Evolutionary conservation across 1,140 invertebrate genomes (phyloP).

Genomic region (Rhopalosiphum padi): DNA sequence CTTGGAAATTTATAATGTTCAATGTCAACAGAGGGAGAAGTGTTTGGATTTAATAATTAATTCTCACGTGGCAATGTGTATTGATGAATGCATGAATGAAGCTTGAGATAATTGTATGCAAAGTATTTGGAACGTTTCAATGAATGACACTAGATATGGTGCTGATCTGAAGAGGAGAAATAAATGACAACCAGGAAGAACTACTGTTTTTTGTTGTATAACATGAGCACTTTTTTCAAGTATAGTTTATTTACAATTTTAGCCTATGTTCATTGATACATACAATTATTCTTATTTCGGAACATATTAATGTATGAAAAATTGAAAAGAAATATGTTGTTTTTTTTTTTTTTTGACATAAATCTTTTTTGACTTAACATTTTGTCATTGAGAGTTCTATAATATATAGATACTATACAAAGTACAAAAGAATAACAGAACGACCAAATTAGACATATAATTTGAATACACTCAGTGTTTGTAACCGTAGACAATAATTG

Average conservation of each 20-base stretch:
- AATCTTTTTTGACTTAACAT: neutral
- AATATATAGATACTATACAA: too few species aligned
- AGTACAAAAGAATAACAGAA: too few species aligned
- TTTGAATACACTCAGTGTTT: neutral
- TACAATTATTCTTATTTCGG: neutral
- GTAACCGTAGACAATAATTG: neutral
- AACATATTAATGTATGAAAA: neutral
- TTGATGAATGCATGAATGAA: neutral
- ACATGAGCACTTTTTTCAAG: too few species aligned
- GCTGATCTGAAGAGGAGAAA: neutral
- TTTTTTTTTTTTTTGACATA: neutral
- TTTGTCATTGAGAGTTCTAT: neutral
- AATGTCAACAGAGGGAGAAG: neutral
- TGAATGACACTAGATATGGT: neutral
- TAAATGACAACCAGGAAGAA: neutral
- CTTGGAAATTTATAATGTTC: neutral
- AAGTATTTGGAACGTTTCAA: neutral
- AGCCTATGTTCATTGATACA: too few species aligned
- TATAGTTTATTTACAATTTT: too few species aligned
- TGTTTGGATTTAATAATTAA: neutral
- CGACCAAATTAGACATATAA: neutral
- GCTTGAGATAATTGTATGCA: neutral
- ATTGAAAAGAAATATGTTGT: too few species aligned
- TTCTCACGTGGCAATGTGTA: neutral
- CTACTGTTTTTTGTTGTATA: neutral